phyloP scores from a whole-genome alignment of 2,888 invertebrate genomes.

The Caenorhabditis sulstoni region DNA sequence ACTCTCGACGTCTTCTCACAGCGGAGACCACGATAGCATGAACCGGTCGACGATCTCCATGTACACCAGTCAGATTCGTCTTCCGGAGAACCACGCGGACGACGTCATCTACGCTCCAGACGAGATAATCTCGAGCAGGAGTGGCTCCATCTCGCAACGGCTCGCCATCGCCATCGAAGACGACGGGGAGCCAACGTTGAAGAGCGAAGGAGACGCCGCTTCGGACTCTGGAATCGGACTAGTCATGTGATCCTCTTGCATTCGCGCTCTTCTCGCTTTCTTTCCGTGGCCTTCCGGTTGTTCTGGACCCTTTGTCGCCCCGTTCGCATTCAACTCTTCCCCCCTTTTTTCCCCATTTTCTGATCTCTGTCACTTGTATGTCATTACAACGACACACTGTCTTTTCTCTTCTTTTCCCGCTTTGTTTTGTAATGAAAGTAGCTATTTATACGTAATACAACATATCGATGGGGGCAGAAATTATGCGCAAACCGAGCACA shows the following conservation, averaged over 20 bases:
- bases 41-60: constrained; percentile 65
- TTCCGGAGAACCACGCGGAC: constrained; percentile 67
- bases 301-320: background rate
- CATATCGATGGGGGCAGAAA: no score
- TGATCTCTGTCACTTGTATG: constrained; percentile 57
- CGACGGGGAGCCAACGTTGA: constrained; percentile 51
- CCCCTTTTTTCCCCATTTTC: background rate
- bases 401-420: constrained; percentile 8
- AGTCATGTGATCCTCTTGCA: constrained; percentile 51
- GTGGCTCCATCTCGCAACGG: constrained; percentile 58
- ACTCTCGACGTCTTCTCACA: constrained; percentile 48
- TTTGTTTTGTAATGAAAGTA: background rate
- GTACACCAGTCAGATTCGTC: constrained; percentile 62
- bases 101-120: constrained; percentile 70
- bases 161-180: constrained; percentile 54
- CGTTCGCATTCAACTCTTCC: constrained; percentile 8
- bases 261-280: constrained; percentile 7
- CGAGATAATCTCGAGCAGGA: constrained; percentile 63
- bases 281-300: constrained; percentile 3
- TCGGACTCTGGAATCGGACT: constrained; percentile 60
- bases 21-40: constrained; percentile 57
- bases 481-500: constrained; percentile 34
- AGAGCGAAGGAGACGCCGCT: constrained; percentile 48
- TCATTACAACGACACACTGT: constrained; percentile 35
- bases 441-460: no score